phyloP scores from a whole-genome alignment of 2,888 invertebrate species.

The Alsophila aescularia region DNA sequence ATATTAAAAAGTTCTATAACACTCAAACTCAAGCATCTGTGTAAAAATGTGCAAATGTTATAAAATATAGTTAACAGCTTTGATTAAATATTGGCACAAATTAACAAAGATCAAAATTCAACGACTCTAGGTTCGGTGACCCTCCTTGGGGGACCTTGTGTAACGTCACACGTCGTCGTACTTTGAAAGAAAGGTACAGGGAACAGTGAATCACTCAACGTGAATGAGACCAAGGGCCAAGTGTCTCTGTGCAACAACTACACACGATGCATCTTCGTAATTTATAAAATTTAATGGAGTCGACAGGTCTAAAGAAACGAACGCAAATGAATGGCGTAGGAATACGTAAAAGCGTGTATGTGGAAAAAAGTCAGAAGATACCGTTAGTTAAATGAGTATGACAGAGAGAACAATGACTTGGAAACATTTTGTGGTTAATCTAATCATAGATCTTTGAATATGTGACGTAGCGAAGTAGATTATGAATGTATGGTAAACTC shows the following conservation, averaged over 20 bases:
- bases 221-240: slow-evolving; percentile 17
- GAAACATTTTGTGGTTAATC: background rate
- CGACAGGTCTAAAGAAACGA: slow-evolving; percentile 13
- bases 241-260: background rate
- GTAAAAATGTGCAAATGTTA: background rate
- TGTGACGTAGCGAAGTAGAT: too few species aligned
- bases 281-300: slow-evolving; percentile 1
- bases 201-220: slow-evolving; percentile 23
- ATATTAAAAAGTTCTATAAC: too few species aligned
- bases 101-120: slow-evolving; percentile 12
- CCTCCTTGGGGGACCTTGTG: slow-evolving; percentile 25
- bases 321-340: slow-evolving; percentile 1
- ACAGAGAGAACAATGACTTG: background rate
- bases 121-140: slow-evolving; percentile 23
- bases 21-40: background rate
- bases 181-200: slow-evolving; percentile 19
- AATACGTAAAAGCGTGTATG: slow-evolving; percentile 2
- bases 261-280: slow-evolving; percentile 11
- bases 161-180: slow-evolving; percentile 20
- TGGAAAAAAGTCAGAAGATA: slow-evolving; percentile 2
- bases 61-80: slow-evolving; percentile 4
- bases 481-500: background rate
- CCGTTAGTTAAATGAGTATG: slow-evolving; percentile 10
- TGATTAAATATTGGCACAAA: slow-evolving; percentile 7
- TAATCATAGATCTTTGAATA: background rate